Base-by-base conservation (phyloP, 2,797 vertebrate genomes). In the Phalloptychus januarius region DNA sequence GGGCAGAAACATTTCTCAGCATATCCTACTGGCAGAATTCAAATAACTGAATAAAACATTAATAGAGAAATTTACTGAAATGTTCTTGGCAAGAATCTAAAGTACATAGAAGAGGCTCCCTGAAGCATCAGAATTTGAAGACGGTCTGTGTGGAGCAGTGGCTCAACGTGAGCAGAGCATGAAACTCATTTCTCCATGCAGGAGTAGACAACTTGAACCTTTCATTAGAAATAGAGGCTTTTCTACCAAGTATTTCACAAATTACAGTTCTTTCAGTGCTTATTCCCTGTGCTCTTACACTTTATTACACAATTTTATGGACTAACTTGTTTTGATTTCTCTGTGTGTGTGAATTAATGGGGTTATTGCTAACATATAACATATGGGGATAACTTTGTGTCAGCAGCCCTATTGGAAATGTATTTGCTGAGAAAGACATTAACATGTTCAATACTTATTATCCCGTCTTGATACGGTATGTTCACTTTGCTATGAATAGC, bases 341-440 rank as follows among this genome's bases (percentile, higher is more conserved):
- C 36, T 67, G 10, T 42, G 3, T 42, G 23, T 42, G 38, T 42
- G 23, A 40, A 69, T 63, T 63, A 36, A 7, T 38, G 7, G 33
- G 33, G 63, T 67, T 67, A 8, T 67, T 67, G 23, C 67, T 16
- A 28, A 45, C 40, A 71, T 44, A 28, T 18, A 44, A 45, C 40
- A 71, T 28, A 16, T 44, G 40, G 67, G 25, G 25, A 44, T 42
- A 2, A 70, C 44, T 70, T 44, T 25, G 28, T 71, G 67, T 71
- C 42, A 45, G 67, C n/a, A 71, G 12, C 67, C 42, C 42, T n/a
- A 45, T 28, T 71, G 44, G 67, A 71, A 44, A 71, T 71, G 44
- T 42, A 7, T 28, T 71, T 0, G 3, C 67, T 44, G 67, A 71
- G 67, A 71, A 71, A 71, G 12, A 42, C 38, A 42, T 40, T 13